Evolutionary conservation across 2,888 invertebrate genomes (phyloP).

Genomic region (Thereva unica): DNA sequence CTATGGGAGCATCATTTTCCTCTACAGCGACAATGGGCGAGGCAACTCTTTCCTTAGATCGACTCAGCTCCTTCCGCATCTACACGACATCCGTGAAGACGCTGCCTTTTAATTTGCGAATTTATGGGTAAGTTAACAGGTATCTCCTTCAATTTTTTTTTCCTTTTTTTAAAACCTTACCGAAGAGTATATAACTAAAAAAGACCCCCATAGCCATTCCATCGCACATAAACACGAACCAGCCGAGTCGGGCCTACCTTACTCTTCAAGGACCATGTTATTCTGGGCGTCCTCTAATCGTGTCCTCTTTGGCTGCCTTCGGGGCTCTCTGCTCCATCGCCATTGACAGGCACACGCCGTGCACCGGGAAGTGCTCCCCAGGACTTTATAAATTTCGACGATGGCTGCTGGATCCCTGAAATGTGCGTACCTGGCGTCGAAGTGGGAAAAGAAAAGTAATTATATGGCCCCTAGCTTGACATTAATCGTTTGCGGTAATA

Average conservation of each 20-base stretch:
- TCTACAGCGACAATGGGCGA: constrained; percentile 39
- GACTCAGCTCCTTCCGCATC: constrained; percentile 56
- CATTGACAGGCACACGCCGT: neutral
- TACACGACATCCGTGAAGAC: constrained; percentile 58
- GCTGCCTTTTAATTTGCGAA: constrained; percentile 57
- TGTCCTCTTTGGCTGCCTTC: neutral
- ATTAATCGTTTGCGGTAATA: too few relatives aligned
- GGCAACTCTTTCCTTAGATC: constrained; percentile 54
- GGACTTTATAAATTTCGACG: constrained; percentile 25
- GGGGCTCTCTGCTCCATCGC: too few relatives aligned
- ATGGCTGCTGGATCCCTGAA: constrained; percentile 4
- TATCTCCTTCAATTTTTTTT: neutral
- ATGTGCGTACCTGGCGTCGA: neutral
- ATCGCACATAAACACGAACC: constrained; percentile 15
- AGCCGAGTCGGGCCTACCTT: neutral
- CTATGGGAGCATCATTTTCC: constrained; percentile 34
- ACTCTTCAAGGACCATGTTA: constrained; percentile 24
- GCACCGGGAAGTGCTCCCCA: constrained; percentile 20
- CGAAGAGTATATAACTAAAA: neutral
- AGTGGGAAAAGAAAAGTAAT: constrained; percentile 3
- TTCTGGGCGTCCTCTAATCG: constrained; percentile 6
- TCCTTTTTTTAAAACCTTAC: too few relatives aligned
- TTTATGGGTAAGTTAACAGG: constrained; percentile 55
- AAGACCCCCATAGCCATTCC: neutral
- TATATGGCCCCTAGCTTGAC: constrained; percentile 15